phyloP scores from a whole-genome alignment of 2,888 invertebrate genomes.

The Caenorhabditis uteleia region DNA sequence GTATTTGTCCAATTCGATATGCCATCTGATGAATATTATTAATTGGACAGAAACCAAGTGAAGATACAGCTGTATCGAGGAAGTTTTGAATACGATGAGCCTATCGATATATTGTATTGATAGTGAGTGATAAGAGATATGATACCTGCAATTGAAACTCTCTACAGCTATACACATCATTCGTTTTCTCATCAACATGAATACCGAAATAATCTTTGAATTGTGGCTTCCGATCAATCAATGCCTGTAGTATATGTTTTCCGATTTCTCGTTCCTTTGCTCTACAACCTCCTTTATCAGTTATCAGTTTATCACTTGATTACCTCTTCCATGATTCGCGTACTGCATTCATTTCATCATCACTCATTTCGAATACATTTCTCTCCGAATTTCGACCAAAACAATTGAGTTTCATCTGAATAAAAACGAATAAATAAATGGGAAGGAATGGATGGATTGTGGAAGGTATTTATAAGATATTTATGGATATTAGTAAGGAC shows the following conservation, averaged over 20 bases:
- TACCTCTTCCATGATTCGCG: slow-evolving; percentile 32
- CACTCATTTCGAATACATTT: slow-evolving; percentile 20
- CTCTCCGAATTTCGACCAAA: slow-evolving; percentile 25
- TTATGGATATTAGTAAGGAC: too few relatives aligned
- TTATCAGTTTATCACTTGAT: background rate
- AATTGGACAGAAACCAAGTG: slow-evolving; percentile 44
- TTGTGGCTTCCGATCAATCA: slow-evolving; percentile 41
- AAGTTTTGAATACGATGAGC: slow-evolving; percentile 48
- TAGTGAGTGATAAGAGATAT: background rate
- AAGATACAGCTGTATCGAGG: slow-evolving; percentile 40
- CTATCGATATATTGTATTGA: slow-evolving; percentile 10
- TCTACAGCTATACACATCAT: slow-evolving; percentile 28
- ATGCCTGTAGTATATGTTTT: slow-evolving; percentile 38
- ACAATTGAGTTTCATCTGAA: slow-evolving; percentile 34
- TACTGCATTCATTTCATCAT: slow-evolving; percentile 36
- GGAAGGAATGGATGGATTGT: too few relatives aligned
- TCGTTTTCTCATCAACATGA: slow-evolving; percentile 29
- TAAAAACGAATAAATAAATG: too few relatives aligned
- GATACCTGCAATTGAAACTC: slow-evolving; percentile 31
- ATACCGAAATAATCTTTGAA: slow-evolving; percentile 49
- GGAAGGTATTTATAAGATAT: too few relatives aligned
- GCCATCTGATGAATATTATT: slow-evolving; percentile 41
- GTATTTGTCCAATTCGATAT: slow-evolving; percentile 47
- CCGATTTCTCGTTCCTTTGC: slow-evolving; percentile 46
- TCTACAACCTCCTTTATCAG: slow-evolving; percentile 16